These are phyloP conservation scores for Copidosoma floridanum DNA, from an alignment of 1,140 invertebrate species.

Conservation along the genomic window DNA sequence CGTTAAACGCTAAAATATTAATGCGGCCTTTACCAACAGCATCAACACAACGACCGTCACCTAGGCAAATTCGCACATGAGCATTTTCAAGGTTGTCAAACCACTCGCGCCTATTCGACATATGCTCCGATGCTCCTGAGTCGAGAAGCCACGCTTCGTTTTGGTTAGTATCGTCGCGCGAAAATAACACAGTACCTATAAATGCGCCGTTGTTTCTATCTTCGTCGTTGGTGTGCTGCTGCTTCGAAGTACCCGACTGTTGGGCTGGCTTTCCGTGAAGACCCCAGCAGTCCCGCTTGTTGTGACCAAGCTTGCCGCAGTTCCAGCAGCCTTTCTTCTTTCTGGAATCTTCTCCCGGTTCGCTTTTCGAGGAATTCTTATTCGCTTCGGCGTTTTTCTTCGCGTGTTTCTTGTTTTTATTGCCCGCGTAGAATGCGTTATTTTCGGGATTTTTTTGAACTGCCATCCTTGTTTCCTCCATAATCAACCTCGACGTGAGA, in stretches of 20 bases:
- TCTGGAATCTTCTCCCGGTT: background rate
- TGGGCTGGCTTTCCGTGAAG: background rate
- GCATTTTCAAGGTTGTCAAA: constrained; percentile 26
- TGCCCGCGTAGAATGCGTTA: background rate
- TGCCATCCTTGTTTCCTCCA: constrained; percentile 25
- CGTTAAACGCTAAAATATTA: constrained; percentile 27
- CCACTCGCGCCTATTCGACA: constrained; percentile 30
- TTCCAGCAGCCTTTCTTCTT: background rate
- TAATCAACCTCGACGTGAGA: constrained; percentile 30
- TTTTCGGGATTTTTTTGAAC: constrained; percentile 6
- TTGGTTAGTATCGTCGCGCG: background rate
- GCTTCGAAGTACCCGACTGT: background rate
- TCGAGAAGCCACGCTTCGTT: constrained; percentile 29
- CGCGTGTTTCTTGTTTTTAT: background rate
- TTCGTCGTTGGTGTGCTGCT: background rate
- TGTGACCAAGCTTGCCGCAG: constrained; percentile 9
- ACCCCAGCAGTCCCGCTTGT: background rate
- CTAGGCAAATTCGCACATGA: constrained; percentile 24
- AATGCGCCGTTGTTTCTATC: background rate
- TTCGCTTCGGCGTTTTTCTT: background rate
- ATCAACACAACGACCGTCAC: constrained; percentile 29
- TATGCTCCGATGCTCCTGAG: constrained; percentile 35
- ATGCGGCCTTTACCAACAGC: constrained; percentile 30
- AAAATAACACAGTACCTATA: background rate
- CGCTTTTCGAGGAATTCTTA: background rate